Percentiles rank a stretch among this genome's conserved stretches.
These are phyloP conservation scores for Macheiramphus alcinus DNA, from an alignment of 2,113 vertebrate genomes.

Conservation along the genomic window DNA sequence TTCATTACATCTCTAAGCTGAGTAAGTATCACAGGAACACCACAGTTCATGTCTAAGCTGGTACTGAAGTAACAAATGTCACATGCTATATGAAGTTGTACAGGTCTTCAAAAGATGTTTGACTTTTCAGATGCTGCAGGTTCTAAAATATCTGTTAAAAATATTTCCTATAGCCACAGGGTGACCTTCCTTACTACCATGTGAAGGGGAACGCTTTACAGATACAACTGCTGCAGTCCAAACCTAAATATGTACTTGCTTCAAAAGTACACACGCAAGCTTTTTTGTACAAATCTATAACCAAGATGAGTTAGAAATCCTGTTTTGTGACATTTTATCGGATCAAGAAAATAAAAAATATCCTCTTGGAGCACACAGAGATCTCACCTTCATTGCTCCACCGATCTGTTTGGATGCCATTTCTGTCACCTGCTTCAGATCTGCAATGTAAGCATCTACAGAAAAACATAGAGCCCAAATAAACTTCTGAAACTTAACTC, in stretches of 20 bases:
- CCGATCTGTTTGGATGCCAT: slow-evolving; percentile 71
- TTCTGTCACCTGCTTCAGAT: slow-evolving; percentile 73
- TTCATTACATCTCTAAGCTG: neutral
- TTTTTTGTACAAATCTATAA: neutral
- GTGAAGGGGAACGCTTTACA: neutral
- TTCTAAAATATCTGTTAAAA: neutral
- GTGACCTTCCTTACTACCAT: neutral
- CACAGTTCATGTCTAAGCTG: neutral
- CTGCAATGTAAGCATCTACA: slow-evolving; percentile 66
- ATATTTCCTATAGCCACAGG: neutral
- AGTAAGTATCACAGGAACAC: neutral
- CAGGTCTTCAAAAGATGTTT: neutral
- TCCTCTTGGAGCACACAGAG: neutral
- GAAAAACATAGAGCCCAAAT: slow-evolving; percentile 1
- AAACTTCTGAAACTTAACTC: neutral
- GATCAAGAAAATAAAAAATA: neutral
- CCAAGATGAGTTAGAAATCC: neutral
- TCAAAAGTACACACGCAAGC: neutral
- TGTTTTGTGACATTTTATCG: neutral
- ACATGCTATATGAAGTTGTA: neutral
- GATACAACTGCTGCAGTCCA: neutral
- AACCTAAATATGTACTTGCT: neutral
- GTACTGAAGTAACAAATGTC: neutral
- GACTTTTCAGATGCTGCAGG: neutral
- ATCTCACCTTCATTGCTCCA: slow-evolving; percentile 83